phyloP scores from a whole-genome alignment of 2,888 invertebrate species.

The Deroplatys truncata region DNA sequence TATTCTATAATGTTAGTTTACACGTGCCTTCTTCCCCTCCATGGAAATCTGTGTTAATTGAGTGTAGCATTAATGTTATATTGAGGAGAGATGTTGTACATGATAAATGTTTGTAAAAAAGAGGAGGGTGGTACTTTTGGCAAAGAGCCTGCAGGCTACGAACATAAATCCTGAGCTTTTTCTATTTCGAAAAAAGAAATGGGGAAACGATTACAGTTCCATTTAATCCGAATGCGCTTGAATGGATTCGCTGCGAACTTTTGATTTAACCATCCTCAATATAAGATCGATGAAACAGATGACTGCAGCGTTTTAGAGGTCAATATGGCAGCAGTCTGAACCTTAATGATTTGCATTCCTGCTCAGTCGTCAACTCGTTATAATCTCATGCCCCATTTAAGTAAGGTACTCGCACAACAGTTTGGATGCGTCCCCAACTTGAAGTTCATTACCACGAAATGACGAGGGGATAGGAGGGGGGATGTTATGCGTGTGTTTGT shows the following conservation, averaged over 20 bases:
- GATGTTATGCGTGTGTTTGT: not conserved
- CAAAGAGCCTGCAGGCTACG: not conserved
- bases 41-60: too few relatives aligned
- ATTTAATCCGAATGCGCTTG: not conserved
- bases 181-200: not conserved
- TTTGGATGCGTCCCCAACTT: not conserved
- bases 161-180: not conserved
- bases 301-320: not conserved
- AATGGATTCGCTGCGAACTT: not conserved
- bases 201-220: not conserved
- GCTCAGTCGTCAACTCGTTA: not conserved
- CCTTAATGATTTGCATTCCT: not conserved
- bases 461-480: not conserved
- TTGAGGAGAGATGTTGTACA: too few relatives aligned
- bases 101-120: not conserved
- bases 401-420: not conserved
- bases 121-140: not conserved
- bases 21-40: too few relatives aligned
- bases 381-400: not conserved
- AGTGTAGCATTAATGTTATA: too few relatives aligned
- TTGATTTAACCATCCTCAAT: not conserved
- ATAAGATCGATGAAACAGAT: not conserved
- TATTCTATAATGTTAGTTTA: too few relatives aligned
- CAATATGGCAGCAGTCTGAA: not conserved
- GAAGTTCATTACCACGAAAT: not conserved